These are phyloP conservation scores for Ephialtes manifestator DNA, from an alignment of 2,888 invertebrate genomes.

Conservation along the genomic window DNA sequence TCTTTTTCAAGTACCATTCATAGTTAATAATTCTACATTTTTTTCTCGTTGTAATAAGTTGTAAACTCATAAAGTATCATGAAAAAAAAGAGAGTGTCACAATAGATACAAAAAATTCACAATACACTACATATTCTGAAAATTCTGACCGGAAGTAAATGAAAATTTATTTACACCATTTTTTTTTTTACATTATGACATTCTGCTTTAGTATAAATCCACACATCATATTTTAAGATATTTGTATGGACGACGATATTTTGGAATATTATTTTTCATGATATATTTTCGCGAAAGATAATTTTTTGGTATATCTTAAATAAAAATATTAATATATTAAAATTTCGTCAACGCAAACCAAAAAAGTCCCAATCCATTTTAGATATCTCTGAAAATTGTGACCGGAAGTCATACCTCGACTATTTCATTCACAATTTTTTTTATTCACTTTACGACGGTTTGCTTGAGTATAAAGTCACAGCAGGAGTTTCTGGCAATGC, in stretches of 20 bases:
- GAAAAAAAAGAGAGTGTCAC: neutral
- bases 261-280: no score
- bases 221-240: no score
- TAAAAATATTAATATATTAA: no score
- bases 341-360: no score
- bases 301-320: no score
- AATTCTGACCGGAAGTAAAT: conserved; percentile 50
- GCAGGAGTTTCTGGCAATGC: conserved; percentile 54
- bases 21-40: no score
- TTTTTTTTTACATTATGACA: no score
- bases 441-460: conserved; percentile 18
- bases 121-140: no score
- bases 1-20: no score
- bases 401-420: conserved; percentile 59
- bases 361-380: neutral
- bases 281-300: no score
- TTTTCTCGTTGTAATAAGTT: neutral
- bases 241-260: no score
- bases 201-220: no score
- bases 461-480: conserved; percentile 9
- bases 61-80: neutral
- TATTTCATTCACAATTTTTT: conserved; percentile 40
- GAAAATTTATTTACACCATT: neutral
- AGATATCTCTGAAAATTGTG: neutral
- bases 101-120: neutral